phyloP scores from a whole-genome alignment of 2,113 vertebrate genomes.

The Thalassoma bifasciatum region DNA sequence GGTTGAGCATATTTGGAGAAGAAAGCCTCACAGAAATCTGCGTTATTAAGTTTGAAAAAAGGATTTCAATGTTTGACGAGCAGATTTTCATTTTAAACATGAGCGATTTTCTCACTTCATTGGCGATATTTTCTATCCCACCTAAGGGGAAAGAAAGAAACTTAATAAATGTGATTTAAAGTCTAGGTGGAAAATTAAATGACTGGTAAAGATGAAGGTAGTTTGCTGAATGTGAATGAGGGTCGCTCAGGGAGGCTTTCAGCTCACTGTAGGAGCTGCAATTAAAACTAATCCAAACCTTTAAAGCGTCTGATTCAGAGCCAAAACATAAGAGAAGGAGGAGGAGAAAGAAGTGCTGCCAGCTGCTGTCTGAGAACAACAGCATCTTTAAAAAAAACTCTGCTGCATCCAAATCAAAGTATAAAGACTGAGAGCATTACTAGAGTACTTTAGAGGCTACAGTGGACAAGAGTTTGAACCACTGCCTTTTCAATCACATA shows the following conservation, averaged over 20 bases:
- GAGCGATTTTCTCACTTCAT: background rate
- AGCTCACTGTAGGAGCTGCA: slow-evolving; percentile 16
- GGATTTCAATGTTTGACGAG: slow-evolving; percentile 17
- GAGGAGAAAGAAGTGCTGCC: slow-evolving; percentile 4
- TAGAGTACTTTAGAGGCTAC: background rate
- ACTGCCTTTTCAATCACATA: too few relatives aligned
- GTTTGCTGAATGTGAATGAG: slow-evolving; percentile 39
- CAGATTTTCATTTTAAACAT: slow-evolving; percentile 12
- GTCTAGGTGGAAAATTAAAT: slow-evolving; percentile 35
- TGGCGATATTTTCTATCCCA: background rate
- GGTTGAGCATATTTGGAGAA: background rate
- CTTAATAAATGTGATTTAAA: slow-evolving; percentile 36
- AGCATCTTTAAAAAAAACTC: slow-evolving; percentile 6
- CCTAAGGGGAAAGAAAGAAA: slow-evolving; percentile 6
- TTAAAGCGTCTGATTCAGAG: slow-evolving; percentile 11
- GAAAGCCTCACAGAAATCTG: slow-evolving; percentile 1
- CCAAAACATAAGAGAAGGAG: slow-evolving; percentile 7
- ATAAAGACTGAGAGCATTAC: background rate
- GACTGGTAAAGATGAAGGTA: slow-evolving; percentile 34
- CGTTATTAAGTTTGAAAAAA: slow-evolving; percentile 8
- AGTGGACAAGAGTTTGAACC: background rate
- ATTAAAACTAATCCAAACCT: slow-evolving; percentile 33
- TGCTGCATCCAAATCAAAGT: slow-evolving; percentile 15
- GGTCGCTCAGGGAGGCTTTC: slow-evolving; percentile 15
- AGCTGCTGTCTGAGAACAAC: slow-evolving; percentile 10